Evolutionary conservation across 2,113 vertebrate genomes (phyloP), one percentile per base, ranked within the genome.

Genomic region (Barbus barbus): DNA sequence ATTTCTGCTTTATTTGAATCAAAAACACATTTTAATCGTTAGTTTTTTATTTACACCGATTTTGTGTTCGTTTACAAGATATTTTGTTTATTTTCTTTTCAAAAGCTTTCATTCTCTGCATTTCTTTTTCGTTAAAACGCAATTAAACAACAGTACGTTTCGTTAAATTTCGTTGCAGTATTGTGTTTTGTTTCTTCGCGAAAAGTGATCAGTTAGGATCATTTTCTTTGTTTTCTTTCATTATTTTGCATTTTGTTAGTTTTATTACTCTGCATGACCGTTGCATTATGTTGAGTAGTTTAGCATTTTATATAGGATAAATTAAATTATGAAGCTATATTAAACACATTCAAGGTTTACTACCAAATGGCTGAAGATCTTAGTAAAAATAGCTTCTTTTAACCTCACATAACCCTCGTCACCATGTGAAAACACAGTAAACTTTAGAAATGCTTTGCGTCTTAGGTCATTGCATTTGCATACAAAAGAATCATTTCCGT

Each of bases 401-500:
- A 51, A 1, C 12, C 22, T n/a, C 14, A 44, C n/a, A 18, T 61
- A 46, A 13, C n/a, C 41, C 41, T 46, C 2, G 36, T 46, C 36
- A 38, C 67, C 5, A 0, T 13, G 67, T 41, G 16, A 71, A 41
- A 46, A 73, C 22, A 24, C 6, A 4, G n/a, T 26, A 44, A 41
- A 38, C 31, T 48, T 48, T 0, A 33, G 36, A 48, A 81, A 48
- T 81, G 24, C 4, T 48, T 67, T 81, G 9, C 26, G 0, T 48
- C 61, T 51, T 22, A 48, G 78, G 11, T 65, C 41, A 79, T 28
- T 8, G 5, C 9, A 79, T 79, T 79, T 61, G 58, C 78, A 81
- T 51, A 69, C 78, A 69, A 81, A 81, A 5, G 72, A 33, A 16
- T 58, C 0, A 46, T 61, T 74, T 83, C 56, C 31, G 2, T 61